Base-by-base conservation (phyloP, 1,140 invertebrate species). In the Littorina saxatilis region DNA sequence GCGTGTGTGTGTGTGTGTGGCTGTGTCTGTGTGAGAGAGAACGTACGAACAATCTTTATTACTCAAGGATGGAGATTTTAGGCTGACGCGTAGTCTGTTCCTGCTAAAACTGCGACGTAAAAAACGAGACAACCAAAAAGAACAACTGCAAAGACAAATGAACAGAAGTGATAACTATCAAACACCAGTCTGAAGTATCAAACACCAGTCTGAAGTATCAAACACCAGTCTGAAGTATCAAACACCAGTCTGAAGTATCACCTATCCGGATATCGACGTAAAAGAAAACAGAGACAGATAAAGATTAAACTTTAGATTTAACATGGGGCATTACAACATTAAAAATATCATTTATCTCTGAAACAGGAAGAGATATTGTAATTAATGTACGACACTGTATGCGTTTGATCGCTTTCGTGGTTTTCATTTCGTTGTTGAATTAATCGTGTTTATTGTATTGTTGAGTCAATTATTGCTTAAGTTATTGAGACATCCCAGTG, bases 231-330 rank as follows among this genome's bases (percentile, higher is more conserved):
- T n/a, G n/a, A n/a, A n/a, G n/a, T n/a, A n/a, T n/a, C n/a, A n/a
- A n/a, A n/a, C n/a, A n/a, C n/a, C n/a, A n/a, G n/a, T n/a, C n/a
- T n/a, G n/a, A n/a, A n/a, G n/a, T n/a, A n/a, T n/a, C n/a, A n/a
- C n/a, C n/a, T n/a, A n/a, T n/a, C n/a, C n/a, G n/a, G n/a, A n/a
- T n/a, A n/a, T n/a, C n/a, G n/a, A n/a, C n/a, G n/a, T n/a, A n/a
- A n/a, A n/a, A n/a, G n/a, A n/a, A n/a, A n/a, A n/a, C n/a, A n/a
- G n/a, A n/a, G n/a, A n/a, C n/a, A n/a, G n/a, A n/a, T n/a, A n/a
- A n/a, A n/a, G n/a, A n/a, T n/a, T 66, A 66, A 66, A 66, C 61
- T 66, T 66, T 66, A 17, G 61, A 17, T 9, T 66, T 20, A 17
- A 20, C 29, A 32, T 27, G 17, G 13, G 61, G 9, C 11, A 66